These are phyloP conservation scores for Neocrepidodera transversa DNA, from an alignment of 2,888 invertebrate genomes.

Conservation along the genomic window DNA sequence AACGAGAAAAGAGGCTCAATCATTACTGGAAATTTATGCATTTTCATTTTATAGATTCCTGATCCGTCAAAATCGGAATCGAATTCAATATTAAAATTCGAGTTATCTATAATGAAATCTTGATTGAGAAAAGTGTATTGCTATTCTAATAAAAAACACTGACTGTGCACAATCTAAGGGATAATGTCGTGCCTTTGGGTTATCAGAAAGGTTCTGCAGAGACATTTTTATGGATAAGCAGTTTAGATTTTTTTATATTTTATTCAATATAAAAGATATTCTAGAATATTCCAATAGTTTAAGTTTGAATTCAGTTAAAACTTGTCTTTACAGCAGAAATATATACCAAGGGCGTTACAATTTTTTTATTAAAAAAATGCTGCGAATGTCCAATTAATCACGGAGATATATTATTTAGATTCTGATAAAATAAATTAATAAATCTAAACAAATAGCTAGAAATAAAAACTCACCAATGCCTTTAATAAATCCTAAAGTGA, in stretches of 20 bases:
- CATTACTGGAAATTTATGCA: constrained; percentile 51
- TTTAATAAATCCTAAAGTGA: no score
- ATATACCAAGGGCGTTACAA: no score
- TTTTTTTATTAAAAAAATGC: no score
- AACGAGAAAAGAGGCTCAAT: constrained; percentile 46
- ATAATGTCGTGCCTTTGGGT: constrained; percentile 42
- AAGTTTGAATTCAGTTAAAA: no score
- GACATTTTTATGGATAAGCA: constrained; percentile 30
- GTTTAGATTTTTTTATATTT: constrained; percentile 23
- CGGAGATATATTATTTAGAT: no score
- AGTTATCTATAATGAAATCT: constrained; percentile 62
- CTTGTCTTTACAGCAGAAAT: no score
- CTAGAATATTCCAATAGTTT: background rate
- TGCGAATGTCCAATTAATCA: no score
- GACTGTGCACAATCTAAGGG: constrained; percentile 53
- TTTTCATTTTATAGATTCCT: constrained; percentile 46
- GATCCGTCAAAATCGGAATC: constrained; percentile 56
- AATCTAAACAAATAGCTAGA: no score
- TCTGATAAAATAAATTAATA: no score
- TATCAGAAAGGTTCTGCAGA: constrained; percentile 36
- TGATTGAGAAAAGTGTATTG: constrained; percentile 60
- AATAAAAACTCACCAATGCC: no score
- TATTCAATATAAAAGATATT: constrained; percentile 15
- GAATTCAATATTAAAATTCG: constrained; percentile 61
- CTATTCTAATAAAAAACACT: constrained; percentile 57